Evolutionary conservation across 2,797 vertebrate species (phyloP), one percentile per base, ranked within the genome.

Genomic region (Carapus acus): DNA sequence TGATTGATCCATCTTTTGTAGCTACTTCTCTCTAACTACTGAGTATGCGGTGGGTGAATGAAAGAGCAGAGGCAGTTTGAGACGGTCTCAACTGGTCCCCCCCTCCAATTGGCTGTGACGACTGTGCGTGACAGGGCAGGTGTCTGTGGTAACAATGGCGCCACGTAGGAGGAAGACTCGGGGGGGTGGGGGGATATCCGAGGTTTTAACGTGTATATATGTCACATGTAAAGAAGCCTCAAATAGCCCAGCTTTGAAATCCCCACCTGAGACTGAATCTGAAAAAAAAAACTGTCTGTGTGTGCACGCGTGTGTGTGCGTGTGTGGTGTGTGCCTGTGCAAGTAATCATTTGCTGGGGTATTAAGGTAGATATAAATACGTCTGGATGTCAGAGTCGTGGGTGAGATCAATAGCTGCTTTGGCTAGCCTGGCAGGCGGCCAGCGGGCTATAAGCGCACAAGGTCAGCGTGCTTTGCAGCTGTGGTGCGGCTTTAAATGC

Each of bases 171-270:
- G 24, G 24, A 27, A 9, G 24, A 9, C 5, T 27, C 9, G 9
- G 24, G 9, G 24, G 9, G 24, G 24, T 5, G 47, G 6, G 45
- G 49, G 51, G 56, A 48, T 58, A 67, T 57, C 53, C n/a, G 55
- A 66, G 76, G 77, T 77, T 73, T 54, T 38, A 52, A 56, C 49
- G 48, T 49, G 70, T 73, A 69, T 58, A 49, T 56, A 67, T 52
- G 58, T 68, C 46, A 51, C 18, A 44, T 43, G 40, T 40, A 47
- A 50, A 56, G 61, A 44, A 33, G 19, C 40, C 41, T 51, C 6
- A n/a, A 62, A 60, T 67, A 63, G 51, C 43, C 36, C 12, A 12
- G 13, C 41, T 11, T 17, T 45, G 21, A 65, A 58, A 53, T 49
- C 55, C 54, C 61, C 2, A n/a, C 2, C 40, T 33, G 0, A 62